Conservation (phyloP, 2,888 invertebrate species). For the Xanthia togata region DNA sequence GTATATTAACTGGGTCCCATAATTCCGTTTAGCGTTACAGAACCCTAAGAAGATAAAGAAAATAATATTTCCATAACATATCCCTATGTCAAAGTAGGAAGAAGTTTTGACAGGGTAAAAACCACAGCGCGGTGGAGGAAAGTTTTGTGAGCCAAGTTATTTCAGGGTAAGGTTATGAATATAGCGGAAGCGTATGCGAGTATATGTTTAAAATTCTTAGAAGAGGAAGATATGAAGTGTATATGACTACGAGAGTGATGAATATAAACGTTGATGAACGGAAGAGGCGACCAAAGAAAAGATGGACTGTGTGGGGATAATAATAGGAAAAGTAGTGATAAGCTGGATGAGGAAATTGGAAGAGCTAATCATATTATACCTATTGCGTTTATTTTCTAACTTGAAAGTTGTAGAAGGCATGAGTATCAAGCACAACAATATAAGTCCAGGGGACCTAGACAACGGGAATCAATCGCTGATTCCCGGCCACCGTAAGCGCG, state of each 20-base stretch:
- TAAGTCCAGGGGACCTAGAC: too few species aligned
- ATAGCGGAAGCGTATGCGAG: slow-evolving; percentile 38
- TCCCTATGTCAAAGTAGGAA: slow-evolving; percentile 50
- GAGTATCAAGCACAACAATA: too few species aligned
- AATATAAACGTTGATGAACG: not conserved
- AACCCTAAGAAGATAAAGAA: slow-evolving; percentile 25
- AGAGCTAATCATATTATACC: too few species aligned
- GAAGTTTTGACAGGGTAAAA: slow-evolving; percentile 65
- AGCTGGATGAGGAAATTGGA: too few species aligned
- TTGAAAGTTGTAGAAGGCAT: too few species aligned
- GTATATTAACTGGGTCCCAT: not conserved
- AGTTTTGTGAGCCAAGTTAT: slow-evolving; percentile 37
- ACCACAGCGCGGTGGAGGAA: slow-evolving; percentile 30
- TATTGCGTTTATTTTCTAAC: too few species aligned
- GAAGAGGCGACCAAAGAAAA: not conserved
- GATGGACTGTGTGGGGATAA: not conserved
- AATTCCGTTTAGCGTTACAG: not conserved
- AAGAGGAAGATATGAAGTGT: not conserved
- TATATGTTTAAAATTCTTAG: not conserved
- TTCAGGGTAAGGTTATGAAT: slow-evolving; percentile 4
- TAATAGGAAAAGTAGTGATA: too few species aligned
- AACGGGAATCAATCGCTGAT: too few species aligned
- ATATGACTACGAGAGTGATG: not conserved
- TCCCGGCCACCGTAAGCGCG: too few species aligned
- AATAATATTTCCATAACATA: slow-evolving; percentile 55